Conservation (phyloP, 2,888 invertebrate species). For the Trissoscelio sp. region DNA sequence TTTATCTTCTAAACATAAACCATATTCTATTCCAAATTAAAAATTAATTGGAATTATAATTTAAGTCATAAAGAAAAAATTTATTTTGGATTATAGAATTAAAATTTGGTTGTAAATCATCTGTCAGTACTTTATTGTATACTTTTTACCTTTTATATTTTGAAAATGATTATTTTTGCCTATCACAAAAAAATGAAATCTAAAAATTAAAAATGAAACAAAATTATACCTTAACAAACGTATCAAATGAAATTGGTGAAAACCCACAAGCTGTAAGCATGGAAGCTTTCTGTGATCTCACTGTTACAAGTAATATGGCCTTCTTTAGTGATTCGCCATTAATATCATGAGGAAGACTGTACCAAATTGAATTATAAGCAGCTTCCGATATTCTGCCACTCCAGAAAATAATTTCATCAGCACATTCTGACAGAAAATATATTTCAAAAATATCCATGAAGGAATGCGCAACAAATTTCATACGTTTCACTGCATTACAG, state of each 20-base stretch:
- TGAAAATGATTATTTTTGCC: too few species aligned
- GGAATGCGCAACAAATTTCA: slow-evolving; percentile 26
- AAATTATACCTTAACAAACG: slow-evolving; percentile 36
- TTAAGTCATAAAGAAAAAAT: too few species aligned
- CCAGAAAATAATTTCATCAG: slow-evolving; percentile 29
- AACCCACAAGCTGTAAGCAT: slow-evolving; percentile 47
- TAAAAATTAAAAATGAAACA: background rate
- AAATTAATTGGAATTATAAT: too few species aligned
- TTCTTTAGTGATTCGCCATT: slow-evolving; percentile 4
- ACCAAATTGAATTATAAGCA: slow-evolving; percentile 42
- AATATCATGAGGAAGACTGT: slow-evolving; percentile 23
- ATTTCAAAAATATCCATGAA: slow-evolving; percentile 33
- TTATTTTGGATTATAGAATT: too few species aligned
- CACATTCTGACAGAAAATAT: slow-evolving; percentile 28
- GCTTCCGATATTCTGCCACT: slow-evolving; percentile 36
- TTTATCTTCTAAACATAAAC: too few species aligned
- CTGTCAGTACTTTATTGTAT: too few species aligned
- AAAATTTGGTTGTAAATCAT: too few species aligned
- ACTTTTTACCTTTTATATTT: too few species aligned
- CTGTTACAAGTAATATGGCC: slow-evolving; percentile 5
- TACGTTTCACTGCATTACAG: slow-evolving; percentile 3
- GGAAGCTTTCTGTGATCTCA: slow-evolving; percentile 42
- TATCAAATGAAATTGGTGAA: slow-evolving; percentile 29
- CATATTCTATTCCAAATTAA: too few species aligned
- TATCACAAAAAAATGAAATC: too few species aligned